Conservation (phyloP, 1,140 invertebrate genomes). For the Drosophila simulans region DNA sequence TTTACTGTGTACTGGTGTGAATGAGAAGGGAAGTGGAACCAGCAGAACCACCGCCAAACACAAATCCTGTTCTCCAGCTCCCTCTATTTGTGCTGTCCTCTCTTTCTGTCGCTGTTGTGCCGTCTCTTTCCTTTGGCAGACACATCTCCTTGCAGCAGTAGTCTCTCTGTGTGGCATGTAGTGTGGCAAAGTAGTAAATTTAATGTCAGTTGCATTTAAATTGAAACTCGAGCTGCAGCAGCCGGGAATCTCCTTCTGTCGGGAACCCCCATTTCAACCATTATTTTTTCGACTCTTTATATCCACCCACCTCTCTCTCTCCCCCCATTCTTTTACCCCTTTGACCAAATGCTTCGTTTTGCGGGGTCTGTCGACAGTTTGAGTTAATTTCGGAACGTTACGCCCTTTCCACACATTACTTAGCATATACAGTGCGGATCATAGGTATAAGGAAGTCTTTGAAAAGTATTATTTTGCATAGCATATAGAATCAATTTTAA, state of each 20-base stretch:
- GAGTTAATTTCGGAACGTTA: conserved; percentile 68
- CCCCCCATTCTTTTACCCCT: conserved; percentile 1
- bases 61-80: conserved; percentile 33
- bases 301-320: conserved; percentile 6
- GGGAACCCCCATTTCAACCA: neutral
- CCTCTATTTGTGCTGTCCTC: conserved; percentile 1
- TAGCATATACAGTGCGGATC: neutral
- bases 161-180: conserved; percentile 29
- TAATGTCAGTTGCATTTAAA: conserved; percentile 83
- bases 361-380: conserved; percentile 69
- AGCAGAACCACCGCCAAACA: conserved; percentile 23
- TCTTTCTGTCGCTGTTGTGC: conserved; percentile 3
- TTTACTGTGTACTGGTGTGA: neutral
- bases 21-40: conserved; percentile 18
- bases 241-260: conserved; percentile 11
- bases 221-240: conserved; percentile 65
- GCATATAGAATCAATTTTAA: no score
- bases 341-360: conserved; percentile 25
- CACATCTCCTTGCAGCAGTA: conserved; percentile 54
- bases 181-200: conserved; percentile 81
- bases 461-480: no score
- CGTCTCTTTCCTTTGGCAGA: conserved; percentile 16
- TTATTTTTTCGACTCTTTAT: conserved; percentile 2
- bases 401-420: conserved; percentile 52
- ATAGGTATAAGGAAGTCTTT: conserved; percentile 1